Conservation (phyloP, 92 coral and sea anemone species). For the Epizoanthus stellaris region DNA sequence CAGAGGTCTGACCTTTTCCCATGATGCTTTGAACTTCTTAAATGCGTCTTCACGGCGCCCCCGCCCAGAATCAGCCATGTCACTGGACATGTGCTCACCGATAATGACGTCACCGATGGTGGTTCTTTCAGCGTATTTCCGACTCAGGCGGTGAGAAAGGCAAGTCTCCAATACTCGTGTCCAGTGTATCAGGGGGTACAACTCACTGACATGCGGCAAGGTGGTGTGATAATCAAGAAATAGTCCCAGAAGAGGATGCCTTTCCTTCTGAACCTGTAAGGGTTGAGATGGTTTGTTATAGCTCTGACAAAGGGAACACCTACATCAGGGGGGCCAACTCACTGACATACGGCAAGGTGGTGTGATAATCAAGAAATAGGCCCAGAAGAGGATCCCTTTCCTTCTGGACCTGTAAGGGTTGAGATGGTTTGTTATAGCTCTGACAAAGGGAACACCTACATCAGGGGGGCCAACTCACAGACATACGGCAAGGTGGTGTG, state of each 20-base stretch:
- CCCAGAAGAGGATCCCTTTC: constrained; percentile 52
- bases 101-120: constrained; percentile 64
- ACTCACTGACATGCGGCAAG: constrained; percentile 49
- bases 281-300: no score
- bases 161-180: constrained; percentile 53
- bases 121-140: constrained; percentile 59
- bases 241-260: constrained; percentile 57
- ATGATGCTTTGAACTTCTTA: constrained; percentile 16
- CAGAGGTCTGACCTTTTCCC: constrained; percentile 12
- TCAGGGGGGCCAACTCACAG: constrained; percentile 53
- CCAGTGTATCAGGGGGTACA: constrained; percentile 67
- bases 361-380: constrained; percentile 59
- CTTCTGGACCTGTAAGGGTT: constrained; percentile 3
- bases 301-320: no score
- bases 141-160: constrained; percentile 69
- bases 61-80: constrained; percentile 32
- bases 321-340: constrained; percentile 57
- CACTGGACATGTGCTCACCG: constrained; percentile 39
- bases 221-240: constrained; percentile 57
- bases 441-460: background rate
- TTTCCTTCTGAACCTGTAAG: constrained; percentile 10
- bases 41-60: constrained; percentile 32
- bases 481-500: constrained; percentile 48
- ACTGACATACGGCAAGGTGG: constrained; percentile 44
- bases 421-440: no score